phyloP scores from a whole-genome alignment of 2,797 vertebrate species.

The Sebastes alutus region DNA sequence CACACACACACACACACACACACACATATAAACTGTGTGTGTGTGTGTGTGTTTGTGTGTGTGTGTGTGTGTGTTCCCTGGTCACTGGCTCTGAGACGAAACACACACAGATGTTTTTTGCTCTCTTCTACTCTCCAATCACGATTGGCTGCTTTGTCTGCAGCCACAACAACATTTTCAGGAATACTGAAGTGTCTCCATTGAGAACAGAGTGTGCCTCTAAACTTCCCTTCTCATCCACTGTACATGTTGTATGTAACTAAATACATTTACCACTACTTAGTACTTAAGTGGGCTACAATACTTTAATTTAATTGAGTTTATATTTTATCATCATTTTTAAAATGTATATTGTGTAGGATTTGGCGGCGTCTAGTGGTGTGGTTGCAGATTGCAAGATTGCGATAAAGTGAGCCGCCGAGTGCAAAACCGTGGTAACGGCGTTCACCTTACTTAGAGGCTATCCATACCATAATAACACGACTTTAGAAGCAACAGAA shows the following conservation, averaged over 20 bases:
- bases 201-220: neutral
- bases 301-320: neutral
- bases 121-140: slow-evolving; percentile 38
- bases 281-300: neutral
- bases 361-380: too few relatives aligned
- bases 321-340: neutral
- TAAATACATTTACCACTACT: neutral
- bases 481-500: too few relatives aligned
- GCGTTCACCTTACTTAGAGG: too few relatives aligned
- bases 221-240: neutral
- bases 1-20: neutral
- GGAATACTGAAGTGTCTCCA: neutral
- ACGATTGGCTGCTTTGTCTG: slow-evolving; percentile 15
- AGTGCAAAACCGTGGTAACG: too few relatives aligned
- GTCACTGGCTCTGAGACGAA: slow-evolving; percentile 38
- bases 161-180: slow-evolving; percentile 1
- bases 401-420: too few relatives aligned
- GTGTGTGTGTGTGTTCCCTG: slow-evolving; percentile 6
- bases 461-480: too few relatives aligned
- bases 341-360: too few relatives aligned
- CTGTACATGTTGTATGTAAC: neutral
- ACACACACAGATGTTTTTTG: slow-evolving; percentile 46
- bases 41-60: neutral
- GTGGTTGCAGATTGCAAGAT: too few relatives aligned
- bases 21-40: neutral